Base-by-base conservation (phyloP, 1,140 invertebrate genomes). In the Vanessa atalanta region DNA sequence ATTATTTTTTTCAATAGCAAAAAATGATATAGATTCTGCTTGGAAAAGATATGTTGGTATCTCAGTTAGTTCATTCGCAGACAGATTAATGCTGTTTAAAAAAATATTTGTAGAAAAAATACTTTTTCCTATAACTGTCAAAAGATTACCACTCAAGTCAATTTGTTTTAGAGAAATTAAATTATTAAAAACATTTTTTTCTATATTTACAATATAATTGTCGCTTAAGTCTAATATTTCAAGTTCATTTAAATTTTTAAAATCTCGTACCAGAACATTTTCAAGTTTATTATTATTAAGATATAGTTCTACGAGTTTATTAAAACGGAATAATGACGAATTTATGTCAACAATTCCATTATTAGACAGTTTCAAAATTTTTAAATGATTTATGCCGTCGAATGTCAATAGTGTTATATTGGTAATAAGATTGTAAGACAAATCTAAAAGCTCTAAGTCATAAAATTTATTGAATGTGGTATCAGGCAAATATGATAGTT, bases 371-470 rank as follows among this genome's bases (percentile, higher is more conserved):
- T 83, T 73, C 47, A 88, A 74, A 26, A 67, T 65, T 47, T 68
- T 65, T 47, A 88, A 69, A 50, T 74, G 79, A 63, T 70, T 75
- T 51, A 80, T 43, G n/a, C 85, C 85, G 73, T 84, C 83, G 67
- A 87, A 87, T 31, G 78, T 78, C 14, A 76, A 65, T 15, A 55
- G 1, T 50, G 60, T 72, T 51, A 88, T 43, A 11, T 26, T 43
- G 31, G 75, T 72, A 15, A 89, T 81, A 15, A 75, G 75, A 73
- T 89, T 88, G 43, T 83, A 66, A 20, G 86, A 86, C 50, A 89
- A 57, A 78, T 89, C 82, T 65, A 89, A 75, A 63, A 47, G 50
- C 47, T 77, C 47, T 16, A 89, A 65, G 13, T 75, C 37, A 51
- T 61, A 43, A 13, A 83, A 80, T 61, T 9, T 14, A 37, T 79